Base-by-base conservation (phyloP, 2,888 invertebrate species). In the Coelinius sp. region DNA sequence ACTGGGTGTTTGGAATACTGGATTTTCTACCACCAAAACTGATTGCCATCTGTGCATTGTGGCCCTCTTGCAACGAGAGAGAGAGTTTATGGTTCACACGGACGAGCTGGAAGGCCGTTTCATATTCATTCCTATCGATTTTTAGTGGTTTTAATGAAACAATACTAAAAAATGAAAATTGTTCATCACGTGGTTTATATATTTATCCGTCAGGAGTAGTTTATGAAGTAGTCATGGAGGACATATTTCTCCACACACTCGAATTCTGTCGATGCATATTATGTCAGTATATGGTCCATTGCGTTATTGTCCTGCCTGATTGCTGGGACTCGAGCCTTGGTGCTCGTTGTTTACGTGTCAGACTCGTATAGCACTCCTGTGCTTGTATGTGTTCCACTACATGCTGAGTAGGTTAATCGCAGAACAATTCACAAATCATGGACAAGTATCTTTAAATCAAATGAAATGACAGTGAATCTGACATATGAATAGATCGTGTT, bases 371-470 rank as follows among this genome's bases (percentile, higher is more conserved):
- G 24, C 68, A 38, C 53, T 67, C 64, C 65, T 25, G 52, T 14
- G 17, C 62, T 53, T 67, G 41, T 59, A 75, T 70, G 70, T 71
- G 75, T 66, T 75, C 82, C 83, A 31, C 59, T 31, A 59, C 35
- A 31, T 14, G 35, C 7, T 35, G 59, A 59, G 25, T 59, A 59
- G 31, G 46, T 49, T 49, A 49, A 49, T 49, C 20, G 46, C 20
- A 49, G 20, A 17, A 49, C 46, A 49, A 49, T 49, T 49, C 20
- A 20, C 46, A 6, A 49, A 20, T 49, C 46, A 49, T 49, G 5
- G 20, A 17, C 10, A 41, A 49, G 7, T 49, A 49, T 49, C 8
- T 49, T 20, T 17, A 20, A 20, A 49, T 17, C 12, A n/a, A n/a
- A n/a, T 1, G 17, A n/a, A 44, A 44, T 44, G 44, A 44, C 44